phyloP scores from a whole-genome alignment of 2,113 vertebrate genomes.

The Oreochromis aureus region DNA sequence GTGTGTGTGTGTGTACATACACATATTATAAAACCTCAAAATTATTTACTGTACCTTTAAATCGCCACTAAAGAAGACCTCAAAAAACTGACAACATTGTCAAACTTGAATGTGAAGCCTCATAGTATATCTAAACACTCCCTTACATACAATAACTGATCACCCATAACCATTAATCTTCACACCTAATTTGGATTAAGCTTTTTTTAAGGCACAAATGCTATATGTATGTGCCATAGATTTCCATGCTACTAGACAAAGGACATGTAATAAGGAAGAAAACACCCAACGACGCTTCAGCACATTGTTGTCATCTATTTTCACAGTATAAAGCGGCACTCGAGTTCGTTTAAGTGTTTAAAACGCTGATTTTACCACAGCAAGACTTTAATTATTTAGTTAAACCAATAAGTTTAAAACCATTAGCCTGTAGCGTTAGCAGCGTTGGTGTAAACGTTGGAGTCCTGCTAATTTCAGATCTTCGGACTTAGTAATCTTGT shows the following conservation, averaged over 20 bases:
- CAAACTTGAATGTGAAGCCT: neutral
- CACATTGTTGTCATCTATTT: neutral
- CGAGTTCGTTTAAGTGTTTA: neutral
- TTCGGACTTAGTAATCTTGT: neutral
- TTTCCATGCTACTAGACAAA: neutral
- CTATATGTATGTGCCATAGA: neutral
- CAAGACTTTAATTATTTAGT: neutral
- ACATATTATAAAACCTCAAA: rapidly evolving
- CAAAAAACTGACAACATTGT: neutral
- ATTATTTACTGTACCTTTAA: neutral
- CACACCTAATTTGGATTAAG: neutral
- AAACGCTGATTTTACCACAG: neutral
- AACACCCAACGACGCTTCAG: neutral
- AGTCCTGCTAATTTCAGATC: neutral
- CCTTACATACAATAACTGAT: neutral
- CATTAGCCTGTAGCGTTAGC: neutral
- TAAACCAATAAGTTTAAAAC: neutral
- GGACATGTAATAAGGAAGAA: neutral
- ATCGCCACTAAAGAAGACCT: neutral
- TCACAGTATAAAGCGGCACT: neutral
- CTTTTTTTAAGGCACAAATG: neutral
- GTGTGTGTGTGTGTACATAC: no score
- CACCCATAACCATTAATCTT: neutral
- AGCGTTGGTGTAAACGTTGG: neutral
- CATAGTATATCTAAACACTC: neutral